Evolutionary conservation across 30 jellyfish, hydroid and myxozoan genomes (phyloP).

Genomic region (Phacellophora camtschatica): DNA sequence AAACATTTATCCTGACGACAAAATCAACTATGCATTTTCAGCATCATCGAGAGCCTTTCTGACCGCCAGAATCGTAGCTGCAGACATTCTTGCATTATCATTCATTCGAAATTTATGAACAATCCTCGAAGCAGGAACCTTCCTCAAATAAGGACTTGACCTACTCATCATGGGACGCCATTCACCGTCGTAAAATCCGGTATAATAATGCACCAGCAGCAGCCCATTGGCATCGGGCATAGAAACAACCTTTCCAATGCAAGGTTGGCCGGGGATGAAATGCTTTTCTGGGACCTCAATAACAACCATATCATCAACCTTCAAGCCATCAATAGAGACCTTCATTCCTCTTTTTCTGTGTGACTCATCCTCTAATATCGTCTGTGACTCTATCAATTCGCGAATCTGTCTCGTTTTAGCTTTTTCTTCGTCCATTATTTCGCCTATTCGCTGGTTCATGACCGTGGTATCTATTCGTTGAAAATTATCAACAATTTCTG

Average conservation of each 20-base stretch:
- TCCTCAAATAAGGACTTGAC: constrained; percentile 80
- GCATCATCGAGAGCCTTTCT: constrained; percentile 4
- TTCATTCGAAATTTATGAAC: constrained; percentile 25
- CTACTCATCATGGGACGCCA: constrained; percentile 98
- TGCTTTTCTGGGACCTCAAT: constrained; percentile 54
- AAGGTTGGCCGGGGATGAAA: constrained; percentile 94
- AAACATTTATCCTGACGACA: too few relatives aligned
- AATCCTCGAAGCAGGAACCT: constrained; percentile 25
- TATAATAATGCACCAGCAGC: constrained; percentile 68
- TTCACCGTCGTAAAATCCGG: constrained; percentile 71
- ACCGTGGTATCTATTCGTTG: constrained; percentile 18
- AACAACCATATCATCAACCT: constrained; percentile 75
- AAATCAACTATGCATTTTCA: too few relatives aligned
- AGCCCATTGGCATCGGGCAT: constrained; percentile 42
- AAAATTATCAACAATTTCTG: background rate
- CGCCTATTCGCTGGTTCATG: background rate
- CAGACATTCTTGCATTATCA: constrained; percentile 47
- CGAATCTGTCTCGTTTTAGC: background rate
- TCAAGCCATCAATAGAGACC: background rate
- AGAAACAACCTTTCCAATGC: constrained; percentile 70
- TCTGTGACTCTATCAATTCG: background rate
- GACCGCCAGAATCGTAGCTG: constrained; percentile 26
- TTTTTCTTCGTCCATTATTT: constrained; percentile 38
- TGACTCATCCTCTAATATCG: background rate
- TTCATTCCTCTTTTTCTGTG: background rate